These are phyloP conservation scores for Shinisaurus crocodilurus DNA, from an alignment of 2,113 vertebrate genomes.

Conservation along the genomic window DNA sequence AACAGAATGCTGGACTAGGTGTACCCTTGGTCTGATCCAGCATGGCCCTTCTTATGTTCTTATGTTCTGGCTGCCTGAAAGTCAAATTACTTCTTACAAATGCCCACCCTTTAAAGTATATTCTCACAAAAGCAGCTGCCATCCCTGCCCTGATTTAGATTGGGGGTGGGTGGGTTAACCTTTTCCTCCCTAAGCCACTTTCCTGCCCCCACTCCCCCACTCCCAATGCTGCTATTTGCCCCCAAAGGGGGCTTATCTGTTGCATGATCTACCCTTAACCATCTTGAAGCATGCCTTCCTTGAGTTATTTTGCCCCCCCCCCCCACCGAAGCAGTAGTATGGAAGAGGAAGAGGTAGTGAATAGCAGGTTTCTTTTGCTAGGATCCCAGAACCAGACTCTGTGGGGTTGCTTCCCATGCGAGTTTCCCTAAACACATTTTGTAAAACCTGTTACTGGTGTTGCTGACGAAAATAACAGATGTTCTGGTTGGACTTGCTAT, in stretches of 20 bases:
- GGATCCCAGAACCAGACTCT: constrained; percentile 20
- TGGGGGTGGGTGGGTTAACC: neutral
- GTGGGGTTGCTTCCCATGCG: constrained; percentile 31
- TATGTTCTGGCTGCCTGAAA: neutral
- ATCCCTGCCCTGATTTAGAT: neutral
- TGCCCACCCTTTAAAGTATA: neutral
- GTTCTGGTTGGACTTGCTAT: neutral
- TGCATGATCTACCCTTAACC: neutral
- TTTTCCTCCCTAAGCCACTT: neutral
- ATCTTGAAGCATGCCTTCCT: neutral
- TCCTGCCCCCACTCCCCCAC: neutral
- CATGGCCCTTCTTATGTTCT: too few species aligned
- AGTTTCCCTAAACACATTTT: constrained; percentile 8
- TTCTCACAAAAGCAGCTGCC: neutral
- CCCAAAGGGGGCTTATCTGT: neutral
- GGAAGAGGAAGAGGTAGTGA: constrained; percentile 34
- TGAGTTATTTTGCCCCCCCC: constrained; percentile 42
- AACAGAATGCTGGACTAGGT: too few species aligned
- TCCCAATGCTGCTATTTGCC: neutral
- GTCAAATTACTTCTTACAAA: neutral
- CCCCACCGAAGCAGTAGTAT: constrained; percentile 38
- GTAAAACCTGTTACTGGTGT: constrained; percentile 35
- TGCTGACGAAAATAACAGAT: constrained; percentile 27
- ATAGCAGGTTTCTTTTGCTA: constrained; percentile 47
- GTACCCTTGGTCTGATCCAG: too few species aligned